Conservation (phyloP, 2,888 invertebrate species). For the Ectemnius continuus region DNA sequence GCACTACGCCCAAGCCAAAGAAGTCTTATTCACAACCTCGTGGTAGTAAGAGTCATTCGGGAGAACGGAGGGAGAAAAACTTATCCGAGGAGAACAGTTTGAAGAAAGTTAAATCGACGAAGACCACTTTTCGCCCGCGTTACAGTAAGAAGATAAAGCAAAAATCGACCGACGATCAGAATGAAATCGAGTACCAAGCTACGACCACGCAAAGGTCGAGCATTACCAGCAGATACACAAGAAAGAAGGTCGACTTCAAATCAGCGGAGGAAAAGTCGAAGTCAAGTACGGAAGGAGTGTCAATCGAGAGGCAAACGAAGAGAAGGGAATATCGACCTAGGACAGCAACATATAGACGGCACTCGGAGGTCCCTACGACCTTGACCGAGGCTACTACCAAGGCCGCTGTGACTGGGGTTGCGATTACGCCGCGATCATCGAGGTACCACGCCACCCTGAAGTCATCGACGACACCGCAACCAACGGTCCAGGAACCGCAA, state of each 20-base stretch:
- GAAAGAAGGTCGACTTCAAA: slow-evolving; percentile 55
- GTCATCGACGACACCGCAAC: slow-evolving; percentile 52
- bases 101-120: slow-evolving; percentile 21
- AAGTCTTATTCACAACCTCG: slow-evolving; percentile 27
- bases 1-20: slow-evolving; percentile 34
- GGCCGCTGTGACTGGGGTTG: slow-evolving; percentile 29
- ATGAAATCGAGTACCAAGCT: slow-evolving; percentile 37
- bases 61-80: neutral
- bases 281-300: slow-evolving; percentile 21
- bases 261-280: slow-evolving; percentile 25
- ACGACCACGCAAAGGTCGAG: slow-evolving; percentile 24
- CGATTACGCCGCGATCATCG: slow-evolving; percentile 68
- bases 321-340: slow-evolving; percentile 68
- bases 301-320: slow-evolving; percentile 31
- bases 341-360: slow-evolving; percentile 73
- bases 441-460: slow-evolving; percentile 56
- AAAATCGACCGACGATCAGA: slow-evolving; percentile 24
- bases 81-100: neutral
- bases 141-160: slow-evolving; percentile 44
- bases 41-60: neutral
- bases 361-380: slow-evolving; percentile 65
- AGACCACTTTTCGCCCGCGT: slow-evolving; percentile 37
- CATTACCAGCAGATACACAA: slow-evolving; percentile 55
- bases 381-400: slow-evolving; percentile 44
- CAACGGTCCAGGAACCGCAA: slow-evolving; percentile 68